Conservation (phyloP, 1,140 invertebrate genomes). For the Drosophila kohkoa region DNA sequence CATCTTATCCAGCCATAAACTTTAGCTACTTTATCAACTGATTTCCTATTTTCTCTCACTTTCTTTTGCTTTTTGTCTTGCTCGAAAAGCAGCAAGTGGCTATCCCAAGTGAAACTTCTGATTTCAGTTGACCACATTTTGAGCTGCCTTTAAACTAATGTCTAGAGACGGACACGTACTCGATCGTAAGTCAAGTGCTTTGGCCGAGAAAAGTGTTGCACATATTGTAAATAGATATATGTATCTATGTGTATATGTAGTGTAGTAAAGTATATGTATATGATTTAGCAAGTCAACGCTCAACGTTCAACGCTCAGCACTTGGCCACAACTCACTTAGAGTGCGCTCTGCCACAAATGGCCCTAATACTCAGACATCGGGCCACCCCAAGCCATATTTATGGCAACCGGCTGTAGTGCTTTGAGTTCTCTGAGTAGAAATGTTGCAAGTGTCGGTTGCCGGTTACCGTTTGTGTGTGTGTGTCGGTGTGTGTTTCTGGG, state of each 20-base stretch:
- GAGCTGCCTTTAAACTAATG: too few species aligned
- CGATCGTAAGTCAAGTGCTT: conserved; percentile 11
- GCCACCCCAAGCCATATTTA: conserved; percentile 56
- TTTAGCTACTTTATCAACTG: background rate
- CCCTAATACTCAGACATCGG: conserved; percentile 50
- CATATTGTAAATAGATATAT: conserved; percentile 26
- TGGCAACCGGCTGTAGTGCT: conserved; percentile 38
- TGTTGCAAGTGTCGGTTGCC: background rate
- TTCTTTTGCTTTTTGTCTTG: background rate
- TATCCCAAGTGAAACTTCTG: background rate
- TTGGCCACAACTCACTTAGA: conserved; percentile 80
- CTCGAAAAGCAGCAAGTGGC: background rate
- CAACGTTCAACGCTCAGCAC: conserved; percentile 43
- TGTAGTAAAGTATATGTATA: conserved; percentile 30
- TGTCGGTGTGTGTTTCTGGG: conserved; percentile 1
- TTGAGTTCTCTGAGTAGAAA: background rate
- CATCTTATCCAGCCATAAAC: background rate
- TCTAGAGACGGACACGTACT: background rate
- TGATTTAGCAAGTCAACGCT: conserved; percentile 71
- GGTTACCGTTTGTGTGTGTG: background rate
- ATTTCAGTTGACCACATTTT: background rate
- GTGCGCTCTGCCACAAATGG: conserved; percentile 73
- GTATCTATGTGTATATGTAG: conserved; percentile 30
- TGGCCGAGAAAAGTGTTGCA: conserved; percentile 28
- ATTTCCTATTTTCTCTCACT: background rate